Percentiles rank a stretch among this genome's conserved stretches.
Conservation (phyloP, 2,888 invertebrate species). For the Epirrhoe alternata region DNA sequence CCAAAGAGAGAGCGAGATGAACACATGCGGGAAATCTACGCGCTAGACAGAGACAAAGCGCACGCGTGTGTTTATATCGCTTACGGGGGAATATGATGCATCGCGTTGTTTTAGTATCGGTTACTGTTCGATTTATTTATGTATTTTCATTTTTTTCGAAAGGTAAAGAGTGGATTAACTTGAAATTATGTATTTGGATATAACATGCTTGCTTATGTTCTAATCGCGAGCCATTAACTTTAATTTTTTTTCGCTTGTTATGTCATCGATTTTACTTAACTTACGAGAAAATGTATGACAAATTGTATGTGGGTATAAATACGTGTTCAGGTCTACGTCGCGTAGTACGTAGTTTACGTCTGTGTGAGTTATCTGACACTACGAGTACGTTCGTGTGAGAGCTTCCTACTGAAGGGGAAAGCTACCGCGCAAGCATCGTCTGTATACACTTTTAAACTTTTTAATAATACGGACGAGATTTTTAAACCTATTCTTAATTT, state of each 20-base stretch:
- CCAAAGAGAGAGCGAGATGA: constrained; percentile 60
- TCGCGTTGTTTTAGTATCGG: constrained; percentile 82
- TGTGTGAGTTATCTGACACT: constrained; percentile 44
- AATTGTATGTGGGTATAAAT: background rate
- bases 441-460: constrained; percentile 65
- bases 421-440: constrained; percentile 39
- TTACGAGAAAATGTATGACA: background rate
- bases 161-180: constrained; percentile 69
- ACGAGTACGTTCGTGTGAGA: constrained; percentile 58
- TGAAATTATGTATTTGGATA: constrained; percentile 41
- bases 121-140: constrained; percentile 79
- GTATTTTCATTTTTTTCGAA: constrained; percentile 66
- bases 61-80: constrained; percentile 73
- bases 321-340: constrained; percentile 7
- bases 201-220: constrained; percentile 27
- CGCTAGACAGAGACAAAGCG: constrained; percentile 56
- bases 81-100: constrained; percentile 81
- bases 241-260: constrained; percentile 9
- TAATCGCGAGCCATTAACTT: constrained; percentile 21
- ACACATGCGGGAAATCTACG: constrained; percentile 60
- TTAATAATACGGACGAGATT: background rate
- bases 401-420: constrained; percentile 70
- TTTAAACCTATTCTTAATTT: background rate
- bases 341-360: constrained; percentile 20
- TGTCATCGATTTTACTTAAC: background rate